phyloP scores from a whole-genome alignment of 2,113 vertebrate genomes.

The Pristiophorus japonicus region DNA sequence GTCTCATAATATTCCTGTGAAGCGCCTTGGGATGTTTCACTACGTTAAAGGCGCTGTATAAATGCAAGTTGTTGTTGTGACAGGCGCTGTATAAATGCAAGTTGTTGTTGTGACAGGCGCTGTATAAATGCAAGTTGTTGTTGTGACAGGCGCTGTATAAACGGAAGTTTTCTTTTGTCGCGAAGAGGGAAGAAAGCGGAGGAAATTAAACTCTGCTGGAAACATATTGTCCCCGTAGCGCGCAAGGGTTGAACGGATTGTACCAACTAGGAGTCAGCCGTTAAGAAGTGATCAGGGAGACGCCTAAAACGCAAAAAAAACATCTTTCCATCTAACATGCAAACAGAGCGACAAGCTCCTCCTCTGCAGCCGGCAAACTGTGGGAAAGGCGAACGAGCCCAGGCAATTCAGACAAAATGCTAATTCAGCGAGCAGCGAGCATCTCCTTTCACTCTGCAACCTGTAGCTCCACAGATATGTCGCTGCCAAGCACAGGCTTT shows the following conservation, averaged over 20 bases:
- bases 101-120: no score
- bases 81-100: no score
- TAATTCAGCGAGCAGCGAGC: not conserved
- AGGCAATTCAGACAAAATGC: not conserved
- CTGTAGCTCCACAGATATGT: constrained; percentile 11
- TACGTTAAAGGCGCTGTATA: no score
- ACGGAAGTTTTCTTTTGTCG: not conserved
- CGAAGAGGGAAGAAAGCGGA: not conserved
- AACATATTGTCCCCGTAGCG: not conserved
- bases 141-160: not conserved
- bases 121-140: no score
- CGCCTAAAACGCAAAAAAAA: constrained; percentile 38
- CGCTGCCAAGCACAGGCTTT: not conserved
- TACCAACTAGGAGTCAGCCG: not conserved
- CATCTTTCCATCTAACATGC: constrained; percentile 42
- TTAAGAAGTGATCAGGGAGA: constrained; percentile 40
- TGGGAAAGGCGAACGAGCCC: not conserved
- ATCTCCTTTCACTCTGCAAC: not conserved
- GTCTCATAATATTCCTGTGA: no score
- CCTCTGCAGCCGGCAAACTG: not conserved
- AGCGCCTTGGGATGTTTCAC: no score
- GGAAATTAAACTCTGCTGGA: not conserved
- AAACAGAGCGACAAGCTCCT: constrained; percentile 39
- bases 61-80: no score
- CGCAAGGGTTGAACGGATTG: not conserved